phyloP scores from a whole-genome alignment of 2,888 invertebrate genomes.

The Ellobium chinense region DNA sequence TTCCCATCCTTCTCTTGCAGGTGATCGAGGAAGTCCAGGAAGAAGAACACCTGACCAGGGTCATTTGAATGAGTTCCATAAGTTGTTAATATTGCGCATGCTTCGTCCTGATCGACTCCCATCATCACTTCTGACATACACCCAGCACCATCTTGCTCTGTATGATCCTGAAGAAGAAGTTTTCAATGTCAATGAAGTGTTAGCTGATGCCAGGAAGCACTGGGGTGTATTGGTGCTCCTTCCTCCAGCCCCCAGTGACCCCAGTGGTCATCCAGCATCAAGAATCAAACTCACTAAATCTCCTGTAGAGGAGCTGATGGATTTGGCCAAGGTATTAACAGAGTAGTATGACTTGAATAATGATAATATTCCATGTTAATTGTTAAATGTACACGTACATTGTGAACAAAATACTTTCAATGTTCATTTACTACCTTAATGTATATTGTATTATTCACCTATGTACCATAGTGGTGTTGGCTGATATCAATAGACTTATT shows the following conservation, averaged over 20 bases:
- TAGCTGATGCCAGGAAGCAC: conserved; percentile 54
- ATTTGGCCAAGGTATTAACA: conserved; percentile 65
- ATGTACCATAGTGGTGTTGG: too few relatives aligned
- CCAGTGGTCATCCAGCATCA: conserved; percentile 63
- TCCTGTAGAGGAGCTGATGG: conserved; percentile 64
- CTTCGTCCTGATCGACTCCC: conserved; percentile 77
- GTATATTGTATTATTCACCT: too few relatives aligned
- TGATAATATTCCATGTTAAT: too few relatives aligned
- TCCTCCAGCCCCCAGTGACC: conserved; percentile 64
- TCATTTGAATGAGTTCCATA: conserved; percentile 74
- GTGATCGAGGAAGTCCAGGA: conserved; percentile 36
- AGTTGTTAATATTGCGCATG: conserved; percentile 76
- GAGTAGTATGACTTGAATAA: background rate
- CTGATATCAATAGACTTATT: too few relatives aligned
- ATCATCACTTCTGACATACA: conserved; percentile 69
- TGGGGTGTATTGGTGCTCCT: conserved; percentile 72
- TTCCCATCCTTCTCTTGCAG: too few relatives aligned
- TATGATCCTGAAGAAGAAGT: conserved; percentile 62
- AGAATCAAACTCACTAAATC: conserved; percentile 64
- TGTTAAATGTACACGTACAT: too few relatives aligned
- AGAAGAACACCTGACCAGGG: conserved; percentile 61
- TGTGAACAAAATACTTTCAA: too few relatives aligned
- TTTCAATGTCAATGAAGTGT: conserved; percentile 36
- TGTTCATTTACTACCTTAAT: too few relatives aligned
- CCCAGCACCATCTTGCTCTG: conserved; percentile 67